A percentile compares a stretch with the other conserved stretches of the same genome.
phyloP scores from a whole-genome alignment of 2,113 vertebrate genomes.

The Macaca mulatta region DNA sequence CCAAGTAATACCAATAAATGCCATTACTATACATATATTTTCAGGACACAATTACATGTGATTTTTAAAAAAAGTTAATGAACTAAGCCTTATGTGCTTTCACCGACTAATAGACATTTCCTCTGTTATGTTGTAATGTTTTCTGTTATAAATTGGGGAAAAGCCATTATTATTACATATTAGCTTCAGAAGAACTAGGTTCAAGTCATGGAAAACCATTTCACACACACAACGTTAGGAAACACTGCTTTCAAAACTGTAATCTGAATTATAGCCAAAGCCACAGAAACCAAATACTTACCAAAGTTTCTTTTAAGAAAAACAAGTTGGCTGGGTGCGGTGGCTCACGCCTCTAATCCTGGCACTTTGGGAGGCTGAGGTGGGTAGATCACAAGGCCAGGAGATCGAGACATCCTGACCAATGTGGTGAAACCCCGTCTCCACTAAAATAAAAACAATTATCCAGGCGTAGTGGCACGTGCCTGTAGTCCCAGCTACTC shows the following conservation, averaged over 20 bases:
- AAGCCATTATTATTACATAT: background rate
- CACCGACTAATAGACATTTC: background rate
- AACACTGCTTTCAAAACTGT: too few species aligned
- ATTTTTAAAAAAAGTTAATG: background rate
- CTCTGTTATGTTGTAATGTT: background rate
- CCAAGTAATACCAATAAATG: background rate
- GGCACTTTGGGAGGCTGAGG: too few species aligned
- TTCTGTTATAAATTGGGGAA: background rate
- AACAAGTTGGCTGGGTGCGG: too few species aligned
- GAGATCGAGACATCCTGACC: accelerated
- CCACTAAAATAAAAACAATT: too few species aligned
- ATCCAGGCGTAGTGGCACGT: accelerated
- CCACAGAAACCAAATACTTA: too few species aligned
- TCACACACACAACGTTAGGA: too few species aligned
- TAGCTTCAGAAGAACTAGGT: background rate
- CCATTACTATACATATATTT: background rate
- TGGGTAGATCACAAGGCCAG: accelerated
- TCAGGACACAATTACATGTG: background rate
- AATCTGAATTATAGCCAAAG: too few species aligned
- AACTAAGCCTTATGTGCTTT: background rate
- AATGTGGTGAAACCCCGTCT: accelerated
- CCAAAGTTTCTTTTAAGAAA: too few species aligned
- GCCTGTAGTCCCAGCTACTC: too few species aligned
- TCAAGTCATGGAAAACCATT: background rate
- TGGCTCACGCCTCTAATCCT: too few species aligned